Conservation (phyloP, 2,797 vertebrate species). For the Sternarchorhynchus goeldii region DNA sequence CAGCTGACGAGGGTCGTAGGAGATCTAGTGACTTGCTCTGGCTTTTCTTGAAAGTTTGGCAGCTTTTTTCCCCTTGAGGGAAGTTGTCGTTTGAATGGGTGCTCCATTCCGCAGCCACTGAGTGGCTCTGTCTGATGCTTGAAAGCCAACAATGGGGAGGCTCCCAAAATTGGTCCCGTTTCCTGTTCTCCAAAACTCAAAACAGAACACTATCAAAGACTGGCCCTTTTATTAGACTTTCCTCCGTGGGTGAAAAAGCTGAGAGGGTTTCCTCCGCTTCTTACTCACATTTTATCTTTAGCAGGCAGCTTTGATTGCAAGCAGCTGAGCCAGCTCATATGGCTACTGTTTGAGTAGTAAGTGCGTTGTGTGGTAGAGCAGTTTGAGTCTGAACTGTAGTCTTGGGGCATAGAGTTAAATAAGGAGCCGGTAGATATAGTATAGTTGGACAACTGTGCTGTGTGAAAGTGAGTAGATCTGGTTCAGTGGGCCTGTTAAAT, state of each 20-base stretch:
- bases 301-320: not conserved
- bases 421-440: not conserved
- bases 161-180: not conserved
- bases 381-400: not conserved
- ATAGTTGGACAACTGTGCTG: not conserved
- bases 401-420: not conserved
- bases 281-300: not conserved
- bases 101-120: constrained; percentile 15
- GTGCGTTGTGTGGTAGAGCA: not conserved
- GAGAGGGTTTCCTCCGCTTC: not conserved
- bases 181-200: constrained; percentile 11
- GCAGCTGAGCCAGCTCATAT: not conserved
- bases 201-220: constrained; percentile 6
- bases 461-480: not conserved
- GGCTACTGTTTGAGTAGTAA: not conserved
- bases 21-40: constrained; percentile 14
- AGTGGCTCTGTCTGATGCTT: constrained; percentile 3
- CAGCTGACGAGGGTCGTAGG: constrained; percentile 8
- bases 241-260: not conserved
- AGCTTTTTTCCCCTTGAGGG: constrained; percentile 20
- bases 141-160: not conserved
- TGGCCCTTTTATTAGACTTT: constrained; percentile 9
- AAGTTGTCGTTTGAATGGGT: constrained; percentile 44
- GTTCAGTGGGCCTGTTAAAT: constrained; percentile 13
- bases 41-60: constrained; percentile 15